Evolutionary conservation across 2,888 invertebrate species (phyloP).

Genomic region (Lepidonotus clava): DNA sequence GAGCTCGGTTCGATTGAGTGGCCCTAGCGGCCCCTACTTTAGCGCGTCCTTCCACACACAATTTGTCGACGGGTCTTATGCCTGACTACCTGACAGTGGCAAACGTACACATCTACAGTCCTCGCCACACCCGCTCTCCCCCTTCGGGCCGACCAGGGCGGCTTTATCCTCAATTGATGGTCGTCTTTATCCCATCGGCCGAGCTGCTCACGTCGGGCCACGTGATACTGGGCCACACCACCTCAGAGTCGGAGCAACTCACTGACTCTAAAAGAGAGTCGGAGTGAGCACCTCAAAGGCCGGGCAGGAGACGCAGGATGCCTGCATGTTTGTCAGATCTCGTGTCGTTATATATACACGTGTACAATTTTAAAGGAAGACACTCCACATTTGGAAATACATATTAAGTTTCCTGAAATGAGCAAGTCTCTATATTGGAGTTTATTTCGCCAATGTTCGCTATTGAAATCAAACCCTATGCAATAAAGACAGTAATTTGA

Average conservation of each 20-base stretch:
- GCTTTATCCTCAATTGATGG: conserved; percentile 43
- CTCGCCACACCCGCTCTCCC: background rate
- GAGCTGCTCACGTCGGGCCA: conserved; percentile 23
- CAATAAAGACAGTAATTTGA: conserved; percentile 3
- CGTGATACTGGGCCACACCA: conserved; percentile 11
- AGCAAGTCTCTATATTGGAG: no score
- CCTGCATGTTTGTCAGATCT: no score
- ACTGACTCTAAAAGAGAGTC: no score
- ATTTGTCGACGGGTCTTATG: conserved; percentile 16
- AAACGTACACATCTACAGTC: conserved; percentile 43
- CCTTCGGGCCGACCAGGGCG: background rate
- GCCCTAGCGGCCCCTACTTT: no score
- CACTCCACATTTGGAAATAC: no score
- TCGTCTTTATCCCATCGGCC: conserved; percentile 33
- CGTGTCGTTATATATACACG: no score
- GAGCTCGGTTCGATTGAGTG: no score
- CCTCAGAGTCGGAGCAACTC: background rate
- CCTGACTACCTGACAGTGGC: conserved; percentile 19
- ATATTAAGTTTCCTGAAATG: no score
- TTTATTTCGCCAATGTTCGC: background rate
- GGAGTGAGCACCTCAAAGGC: no score
- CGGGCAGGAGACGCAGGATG: no score
- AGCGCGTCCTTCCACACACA: conserved; percentile 16
- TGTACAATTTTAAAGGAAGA: no score
- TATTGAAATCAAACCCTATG: conserved; percentile 1